phyloP scores from a whole-genome alignment of 2,113 vertebrate species.

The Petromus typicus region DNA sequence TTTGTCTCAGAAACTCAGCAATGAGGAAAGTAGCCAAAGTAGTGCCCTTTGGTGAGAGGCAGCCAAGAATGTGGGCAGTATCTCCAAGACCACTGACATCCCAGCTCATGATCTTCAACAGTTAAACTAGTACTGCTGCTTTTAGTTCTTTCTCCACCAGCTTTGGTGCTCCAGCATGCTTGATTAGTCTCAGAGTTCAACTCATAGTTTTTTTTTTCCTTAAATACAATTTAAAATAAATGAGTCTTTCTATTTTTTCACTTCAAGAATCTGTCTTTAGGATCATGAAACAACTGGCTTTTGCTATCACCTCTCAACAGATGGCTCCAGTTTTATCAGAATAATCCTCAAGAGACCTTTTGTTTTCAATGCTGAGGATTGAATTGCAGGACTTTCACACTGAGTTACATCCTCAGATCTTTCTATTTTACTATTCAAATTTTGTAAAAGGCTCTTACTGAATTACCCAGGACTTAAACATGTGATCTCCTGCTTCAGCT shows the following conservation, averaged over 20 bases:
- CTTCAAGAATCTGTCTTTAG: background rate
- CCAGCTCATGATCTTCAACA: background rate
- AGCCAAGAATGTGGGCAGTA: background rate
- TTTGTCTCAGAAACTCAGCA: background rate
- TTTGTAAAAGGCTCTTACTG: background rate
- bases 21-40: background rate
- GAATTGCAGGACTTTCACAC: no score
- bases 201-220: background rate
- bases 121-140: background rate
- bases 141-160: background rate
- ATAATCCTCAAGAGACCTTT: background rate
- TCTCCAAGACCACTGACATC: background rate
- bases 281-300: background rate
- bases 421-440: no score
- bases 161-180: background rate
- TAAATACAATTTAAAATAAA: background rate
- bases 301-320: background rate
- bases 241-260: background rate
- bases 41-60: background rate
- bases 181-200: background rate
- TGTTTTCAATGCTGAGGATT: no score
- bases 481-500: background rate
- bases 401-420: no score
- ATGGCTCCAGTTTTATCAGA: background rate
- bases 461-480: background rate